A percentile compares a stretch with the other conserved stretches of the same genome.
phyloP scores from a whole-genome alignment of 1,140 invertebrate genomes.

The Camponotus floridanus region DNA sequence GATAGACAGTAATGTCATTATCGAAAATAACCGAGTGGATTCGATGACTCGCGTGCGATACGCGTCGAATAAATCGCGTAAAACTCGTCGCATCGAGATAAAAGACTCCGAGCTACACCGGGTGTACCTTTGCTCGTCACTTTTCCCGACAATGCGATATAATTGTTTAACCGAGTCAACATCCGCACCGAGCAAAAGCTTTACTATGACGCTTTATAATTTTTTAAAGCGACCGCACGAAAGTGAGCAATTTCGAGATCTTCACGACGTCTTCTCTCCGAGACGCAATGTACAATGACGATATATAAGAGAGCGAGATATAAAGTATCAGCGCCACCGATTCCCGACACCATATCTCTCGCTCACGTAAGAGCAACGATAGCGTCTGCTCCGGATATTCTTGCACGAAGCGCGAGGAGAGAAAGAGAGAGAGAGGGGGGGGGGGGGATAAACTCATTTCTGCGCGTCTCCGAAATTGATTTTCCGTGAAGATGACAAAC shows the following conservation, averaged over 20 bases:
- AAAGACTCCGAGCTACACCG: neutral
- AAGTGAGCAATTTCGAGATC: slow-evolving; percentile 42
- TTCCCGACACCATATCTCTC: slow-evolving; percentile 28
- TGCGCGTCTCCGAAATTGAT: slow-evolving; percentile 28
- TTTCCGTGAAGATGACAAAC: slow-evolving; percentile 47
- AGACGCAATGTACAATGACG: neutral
- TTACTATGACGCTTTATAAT: slow-evolving; percentile 33
- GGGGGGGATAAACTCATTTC: slow-evolving; percentile 34
- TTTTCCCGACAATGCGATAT: slow-evolving; percentile 15
- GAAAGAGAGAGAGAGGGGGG: too few relatives aligned
- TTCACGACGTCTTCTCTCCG: slow-evolving; percentile 10
- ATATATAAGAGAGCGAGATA: slow-evolving; percentile 12
- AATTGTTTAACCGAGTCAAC: slow-evolving; percentile 46
- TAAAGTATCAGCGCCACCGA: slow-evolving; percentile 31
- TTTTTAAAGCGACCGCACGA: slow-evolving; percentile 24
- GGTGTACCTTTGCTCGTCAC: neutral
- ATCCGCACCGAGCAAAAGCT: slow-evolving; percentile 15
- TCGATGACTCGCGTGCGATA: neutral
- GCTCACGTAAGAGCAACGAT: slow-evolving; percentile 34
- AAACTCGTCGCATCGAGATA: neutral
- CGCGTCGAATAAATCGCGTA: neutral
- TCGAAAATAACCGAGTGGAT: neutral
- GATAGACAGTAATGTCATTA: neutral
- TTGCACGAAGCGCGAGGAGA: neutral
- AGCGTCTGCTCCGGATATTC: slow-evolving; percentile 6